Base-by-base conservation (phyloP, 2,113 vertebrate species). In the Trachemys scripta region DNA sequence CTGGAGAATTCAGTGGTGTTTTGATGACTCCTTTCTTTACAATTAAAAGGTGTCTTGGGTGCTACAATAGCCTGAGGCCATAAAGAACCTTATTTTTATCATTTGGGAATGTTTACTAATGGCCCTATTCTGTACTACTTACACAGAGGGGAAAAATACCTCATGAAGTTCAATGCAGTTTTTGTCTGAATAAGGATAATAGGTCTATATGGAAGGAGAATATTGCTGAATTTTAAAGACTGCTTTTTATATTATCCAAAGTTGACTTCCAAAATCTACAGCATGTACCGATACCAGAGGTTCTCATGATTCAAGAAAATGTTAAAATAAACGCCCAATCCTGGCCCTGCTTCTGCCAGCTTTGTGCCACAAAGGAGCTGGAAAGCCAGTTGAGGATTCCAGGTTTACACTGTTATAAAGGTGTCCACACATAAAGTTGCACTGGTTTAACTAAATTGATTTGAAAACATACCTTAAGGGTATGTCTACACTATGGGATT, bases 161-260 rank as follows among this genome's bases (percentile, higher is more conserved):
- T 84, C 25, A 0, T 19, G 50, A 24, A 17, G 1, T 76, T 22
- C 54, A 31, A 14, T 69, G 49, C 53, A 47, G 8, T 2, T 90
- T 80, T n/a, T 2, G 76, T 17, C 59, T 82, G 83, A 96, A 75
- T 90, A 93, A 82, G 84, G 76, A 94, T 79, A 10, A 2, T 35
- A 75, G 92, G 35, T 88, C 92, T 69, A 45, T 5, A 82, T 17
- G 47, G 16, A 69, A 69, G 35, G 13, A 84, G 83, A 89, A 85
- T 81, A 83, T 2, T 24, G 24, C 35, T 90, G 56, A 31, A 25
- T 95, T 96, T 90, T 65, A 85, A 88, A 90, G 90, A 59, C 2
- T 89, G 42, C 19, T 89, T 93, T 93, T 93, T 87, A 54, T 95
- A 79, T n/a, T 49, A 93, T n/a, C n/a, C 81, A 91, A 38, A n/a